Percentiles rank a stretch among this genome's conserved stretches.
phyloP scores from a whole-genome alignment of 2,888 invertebrate genomes.

The Yponomeuta sedellus region DNA sequence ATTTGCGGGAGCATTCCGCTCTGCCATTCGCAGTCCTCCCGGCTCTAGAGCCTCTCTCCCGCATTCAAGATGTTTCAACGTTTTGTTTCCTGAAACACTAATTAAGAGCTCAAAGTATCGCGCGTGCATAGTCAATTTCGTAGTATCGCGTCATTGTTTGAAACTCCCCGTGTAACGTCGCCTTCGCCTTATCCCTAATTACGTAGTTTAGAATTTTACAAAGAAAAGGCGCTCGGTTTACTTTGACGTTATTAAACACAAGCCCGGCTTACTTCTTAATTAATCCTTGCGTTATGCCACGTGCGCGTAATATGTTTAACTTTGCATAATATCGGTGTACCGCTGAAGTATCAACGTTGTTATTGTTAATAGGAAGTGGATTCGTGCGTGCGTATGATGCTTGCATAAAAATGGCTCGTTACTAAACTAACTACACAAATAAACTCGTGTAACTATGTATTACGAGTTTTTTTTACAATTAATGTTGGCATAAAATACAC shows the following conservation, averaged over 20 bases:
- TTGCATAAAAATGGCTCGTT: constrained; percentile 14
- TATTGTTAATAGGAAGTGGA: constrained; percentile 11
- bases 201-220: background rate
- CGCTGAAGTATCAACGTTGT: constrained; percentile 8
- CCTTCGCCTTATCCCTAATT: background rate
- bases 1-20: constrained; percentile 21
- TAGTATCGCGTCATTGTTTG: too few relatives aligned
- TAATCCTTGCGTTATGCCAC: constrained; percentile 9
- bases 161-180: background rate
- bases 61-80: constrained; percentile 11
- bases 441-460: constrained; percentile 10
- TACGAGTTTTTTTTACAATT: constrained; percentile 11
- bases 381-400: constrained; percentile 14
- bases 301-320: constrained; percentile 9
- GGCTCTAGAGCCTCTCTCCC: background rate
- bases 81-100: constrained; percentile 10
- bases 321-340: constrained; percentile 11
- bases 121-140: background rate
- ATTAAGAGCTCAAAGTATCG: constrained; percentile 9
- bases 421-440: constrained; percentile 5
- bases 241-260: constrained; percentile 10
- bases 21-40: constrained; percentile 17
- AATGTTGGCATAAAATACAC: background rate
- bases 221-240: background rate
- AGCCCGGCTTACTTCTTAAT: constrained; percentile 11